A percentile compares a stretch with the other conserved stretches of the same genome.
These are phyloP conservation scores for Epinephelus awoara DNA, from an alignment of 2,797 vertebrate genomes.

Conservation along the genomic window DNA sequence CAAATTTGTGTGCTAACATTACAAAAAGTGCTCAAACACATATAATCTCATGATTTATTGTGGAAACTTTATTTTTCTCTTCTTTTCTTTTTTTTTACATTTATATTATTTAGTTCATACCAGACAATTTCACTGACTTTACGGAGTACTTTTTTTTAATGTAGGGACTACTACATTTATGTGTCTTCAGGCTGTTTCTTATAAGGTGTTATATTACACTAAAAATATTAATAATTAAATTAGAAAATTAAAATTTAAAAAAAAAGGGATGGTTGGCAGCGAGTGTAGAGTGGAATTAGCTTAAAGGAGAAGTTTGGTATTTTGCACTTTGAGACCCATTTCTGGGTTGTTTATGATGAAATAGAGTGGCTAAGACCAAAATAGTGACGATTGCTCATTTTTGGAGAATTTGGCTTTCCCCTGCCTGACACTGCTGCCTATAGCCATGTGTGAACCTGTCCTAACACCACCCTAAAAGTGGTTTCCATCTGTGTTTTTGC, in stretches of 20 bases:
- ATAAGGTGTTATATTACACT: constrained; percentile 10
- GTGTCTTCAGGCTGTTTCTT: background rate
- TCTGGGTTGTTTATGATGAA: no score
- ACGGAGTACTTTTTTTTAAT: background rate
- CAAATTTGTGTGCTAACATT: constrained; percentile 17
- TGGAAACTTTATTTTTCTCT: background rate
- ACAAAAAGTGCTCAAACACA: constrained; percentile 31
- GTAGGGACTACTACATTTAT: background rate
- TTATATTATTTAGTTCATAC: constrained; percentile 2
- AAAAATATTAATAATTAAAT: constrained; percentile 6
- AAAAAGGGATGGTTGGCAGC: background rate
- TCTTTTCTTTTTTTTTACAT: background rate
- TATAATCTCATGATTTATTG: constrained; percentile 1
- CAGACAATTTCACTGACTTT: constrained; percentile 10
- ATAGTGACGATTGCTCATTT: no score
- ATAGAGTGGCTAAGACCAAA: no score
- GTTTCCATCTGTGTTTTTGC: no score
- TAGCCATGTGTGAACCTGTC: no score
- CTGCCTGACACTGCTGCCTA: no score
- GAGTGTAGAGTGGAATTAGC: background rate
- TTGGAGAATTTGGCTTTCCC: no score
- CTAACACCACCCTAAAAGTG: no score
- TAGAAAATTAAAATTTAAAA: background rate
- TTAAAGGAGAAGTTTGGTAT: no score
- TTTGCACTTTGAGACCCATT: no score